phyloP scores from a whole-genome alignment of 1,140 invertebrate genomes.

The Heliconius eleuchia region DNA sequence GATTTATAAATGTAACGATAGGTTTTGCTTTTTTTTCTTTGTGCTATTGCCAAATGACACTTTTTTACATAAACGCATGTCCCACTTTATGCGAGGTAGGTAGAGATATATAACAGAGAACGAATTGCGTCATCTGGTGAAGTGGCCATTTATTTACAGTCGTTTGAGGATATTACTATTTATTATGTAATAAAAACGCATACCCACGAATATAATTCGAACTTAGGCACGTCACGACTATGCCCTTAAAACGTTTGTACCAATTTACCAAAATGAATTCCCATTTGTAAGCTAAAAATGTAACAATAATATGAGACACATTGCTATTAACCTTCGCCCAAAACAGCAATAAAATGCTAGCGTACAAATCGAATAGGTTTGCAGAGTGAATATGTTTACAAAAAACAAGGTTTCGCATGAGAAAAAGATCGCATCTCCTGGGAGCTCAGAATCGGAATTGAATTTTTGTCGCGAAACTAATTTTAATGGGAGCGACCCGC shows the following conservation, averaged over 20 bases:
- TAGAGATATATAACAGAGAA: too few species aligned
- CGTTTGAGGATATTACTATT: too few species aligned
- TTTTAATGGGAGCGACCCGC: conserved; percentile 48
- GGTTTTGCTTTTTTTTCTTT: too few species aligned
- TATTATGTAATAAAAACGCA: too few species aligned
- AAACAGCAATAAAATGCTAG: conserved; percentile 40
- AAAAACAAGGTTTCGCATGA: conserved; percentile 22
- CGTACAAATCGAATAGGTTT: conserved; percentile 38
- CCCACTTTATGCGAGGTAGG: too few species aligned
- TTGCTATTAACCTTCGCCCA: conserved; percentile 6
- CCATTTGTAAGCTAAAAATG: neutral
- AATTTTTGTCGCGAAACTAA: conserved; percentile 58
- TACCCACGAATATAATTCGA: neutral
- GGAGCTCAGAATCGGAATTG: conserved; percentile 45
- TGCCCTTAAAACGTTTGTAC: too few species aligned
- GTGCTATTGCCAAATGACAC: too few species aligned
- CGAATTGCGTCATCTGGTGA: too few species aligned
- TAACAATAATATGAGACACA: neutral
- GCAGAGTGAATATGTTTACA: conserved; percentile 27
- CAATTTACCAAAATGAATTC: neutral
- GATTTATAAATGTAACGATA: neutral
- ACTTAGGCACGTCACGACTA: neutral
- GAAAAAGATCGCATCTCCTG: conserved; percentile 31
- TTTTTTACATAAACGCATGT: too few species aligned
- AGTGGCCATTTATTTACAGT: too few species aligned